These are phyloP conservation scores for Gopherus evgoodei DNA, from an alignment of 2,113 vertebrate genomes.

Conservation along the genomic window DNA sequence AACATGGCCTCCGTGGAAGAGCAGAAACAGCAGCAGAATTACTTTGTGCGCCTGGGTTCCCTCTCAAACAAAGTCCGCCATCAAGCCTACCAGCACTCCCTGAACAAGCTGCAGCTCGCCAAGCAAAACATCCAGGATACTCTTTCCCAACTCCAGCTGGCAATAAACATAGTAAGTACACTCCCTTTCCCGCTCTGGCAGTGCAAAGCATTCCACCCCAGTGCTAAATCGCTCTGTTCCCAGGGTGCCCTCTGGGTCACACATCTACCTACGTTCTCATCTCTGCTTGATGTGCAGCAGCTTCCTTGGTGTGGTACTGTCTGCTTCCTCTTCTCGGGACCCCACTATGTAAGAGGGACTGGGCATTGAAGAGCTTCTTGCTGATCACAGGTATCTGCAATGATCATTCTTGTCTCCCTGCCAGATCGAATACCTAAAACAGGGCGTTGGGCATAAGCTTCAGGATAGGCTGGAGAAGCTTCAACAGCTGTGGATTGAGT, in stretches of 20 bases:
- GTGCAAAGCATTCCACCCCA: neutral
- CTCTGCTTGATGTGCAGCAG: neutral
- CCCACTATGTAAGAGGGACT: too few species aligned
- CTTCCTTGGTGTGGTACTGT: neutral
- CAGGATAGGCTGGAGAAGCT: conserved; percentile 87
- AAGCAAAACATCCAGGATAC: conserved; percentile 77
- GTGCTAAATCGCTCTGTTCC: neutral
- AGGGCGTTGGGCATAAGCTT: conserved; percentile 82
- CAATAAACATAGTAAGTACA: conserved; percentile 85
- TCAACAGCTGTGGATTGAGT: conserved; percentile 85
- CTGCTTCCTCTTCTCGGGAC: neutral
- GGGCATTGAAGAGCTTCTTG: neutral
- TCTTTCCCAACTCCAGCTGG: conserved; percentile 83
- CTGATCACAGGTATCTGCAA: neutral
- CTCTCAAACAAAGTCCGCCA: conserved; percentile 85
- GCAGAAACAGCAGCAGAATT: conserved; percentile 78
- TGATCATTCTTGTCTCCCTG: neutral
- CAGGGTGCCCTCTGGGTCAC: neutral
- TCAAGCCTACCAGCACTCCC: conserved; percentile 85
- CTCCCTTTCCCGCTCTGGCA: neutral
- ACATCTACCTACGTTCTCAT: conserved; percentile 23
- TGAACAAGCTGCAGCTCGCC: conserved; percentile 80
- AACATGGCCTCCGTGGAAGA: conserved; percentile 68
- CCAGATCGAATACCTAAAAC: conserved; percentile 78
- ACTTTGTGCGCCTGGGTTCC: conserved; percentile 93